Conservation (phyloP, 2,888 invertebrate species). For the Anagyrus pseudococci region DNA sequence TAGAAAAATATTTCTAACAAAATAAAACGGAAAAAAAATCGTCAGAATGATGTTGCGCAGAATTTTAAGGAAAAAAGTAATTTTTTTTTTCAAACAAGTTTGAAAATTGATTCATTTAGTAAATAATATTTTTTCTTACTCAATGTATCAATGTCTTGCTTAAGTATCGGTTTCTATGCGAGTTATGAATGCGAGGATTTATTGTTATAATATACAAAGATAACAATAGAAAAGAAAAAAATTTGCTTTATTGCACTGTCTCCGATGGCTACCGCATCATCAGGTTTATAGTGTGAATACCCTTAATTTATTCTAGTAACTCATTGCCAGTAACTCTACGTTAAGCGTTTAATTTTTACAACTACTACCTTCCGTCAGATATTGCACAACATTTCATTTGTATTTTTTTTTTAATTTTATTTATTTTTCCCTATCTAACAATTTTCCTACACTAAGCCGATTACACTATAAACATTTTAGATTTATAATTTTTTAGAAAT, state of each 20-base stretch:
- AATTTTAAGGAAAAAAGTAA: constrained; percentile 14
- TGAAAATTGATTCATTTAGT: constrained; percentile 11
- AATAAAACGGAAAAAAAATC: neutral
- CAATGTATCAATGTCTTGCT: constrained; percentile 14
- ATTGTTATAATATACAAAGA: constrained; percentile 4
- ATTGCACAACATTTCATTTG: constrained; percentile 36
- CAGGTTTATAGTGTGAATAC: constrained; percentile 39
- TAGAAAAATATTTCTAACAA: too few relatives aligned
- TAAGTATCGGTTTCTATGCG: neutral
- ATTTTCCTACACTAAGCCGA: constrained; percentile 14
- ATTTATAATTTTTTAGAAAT: too few relatives aligned
- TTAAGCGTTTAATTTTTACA: constrained; percentile 30
- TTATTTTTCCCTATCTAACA: constrained; percentile 14
- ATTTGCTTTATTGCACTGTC: constrained; percentile 48
- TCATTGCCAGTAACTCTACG: constrained; percentile 37
- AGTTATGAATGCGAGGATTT: constrained; percentile 32
- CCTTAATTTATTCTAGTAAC: constrained; percentile 43
- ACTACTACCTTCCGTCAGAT: constrained; percentile 21
- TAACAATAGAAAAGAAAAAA: constrained; percentile 12
- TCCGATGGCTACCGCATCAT: constrained; percentile 47
- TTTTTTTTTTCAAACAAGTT: constrained; percentile 6
- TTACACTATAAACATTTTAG: constrained; percentile 8
- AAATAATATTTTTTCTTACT: neutral
- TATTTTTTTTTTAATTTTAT: neutral
- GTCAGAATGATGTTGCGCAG: constrained; percentile 2